Evolutionary conservation across 2,797 vertebrate species (phyloP).

Genomic region (Tokudaia tokunoshimensis): DNA sequence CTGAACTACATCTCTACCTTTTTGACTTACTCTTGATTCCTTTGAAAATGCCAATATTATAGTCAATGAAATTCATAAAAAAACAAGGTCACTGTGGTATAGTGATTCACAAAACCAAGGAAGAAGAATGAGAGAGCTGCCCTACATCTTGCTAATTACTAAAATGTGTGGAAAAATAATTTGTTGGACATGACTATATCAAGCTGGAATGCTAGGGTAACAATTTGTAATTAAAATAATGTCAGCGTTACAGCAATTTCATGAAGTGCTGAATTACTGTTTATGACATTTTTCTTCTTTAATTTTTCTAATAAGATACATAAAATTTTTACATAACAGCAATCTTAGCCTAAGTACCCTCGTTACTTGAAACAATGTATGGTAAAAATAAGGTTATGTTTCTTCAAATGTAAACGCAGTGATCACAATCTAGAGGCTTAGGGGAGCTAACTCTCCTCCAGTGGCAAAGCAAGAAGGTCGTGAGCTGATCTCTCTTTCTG

Average conservation of each 20-base stretch:
- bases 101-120: neutral
- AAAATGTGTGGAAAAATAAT: slow-evolving; percentile 55
- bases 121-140: neutral
- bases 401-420: slow-evolving; percentile 11
- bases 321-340: neutral
- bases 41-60: neutral
- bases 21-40: neutral
- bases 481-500: slow-evolving; percentile 27
- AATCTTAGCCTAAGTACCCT: neutral
- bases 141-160: slow-evolving; percentile 31
- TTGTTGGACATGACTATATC: slow-evolving; percentile 14
- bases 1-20: neutral
- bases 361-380: slow-evolving; percentile 46
- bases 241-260: neutral
- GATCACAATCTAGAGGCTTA: neutral
- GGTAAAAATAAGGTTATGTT: slow-evolving; percentile 57
- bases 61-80: neutral
- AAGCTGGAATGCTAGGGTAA: slow-evolving; percentile 33
- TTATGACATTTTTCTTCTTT: slow-evolving; percentile 56
- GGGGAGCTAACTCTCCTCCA: neutral
- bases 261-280: slow-evolving; percentile 11
- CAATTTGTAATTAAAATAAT: slow-evolving; percentile 21
- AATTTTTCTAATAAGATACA: slow-evolving; percentile 51
- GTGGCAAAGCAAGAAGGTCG: neutral
- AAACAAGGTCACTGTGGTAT: neutral